These are phyloP conservation scores for Onychomys torridus DNA, from an alignment of 2,797 vertebrate species.

Conservation along the genomic window DNA sequence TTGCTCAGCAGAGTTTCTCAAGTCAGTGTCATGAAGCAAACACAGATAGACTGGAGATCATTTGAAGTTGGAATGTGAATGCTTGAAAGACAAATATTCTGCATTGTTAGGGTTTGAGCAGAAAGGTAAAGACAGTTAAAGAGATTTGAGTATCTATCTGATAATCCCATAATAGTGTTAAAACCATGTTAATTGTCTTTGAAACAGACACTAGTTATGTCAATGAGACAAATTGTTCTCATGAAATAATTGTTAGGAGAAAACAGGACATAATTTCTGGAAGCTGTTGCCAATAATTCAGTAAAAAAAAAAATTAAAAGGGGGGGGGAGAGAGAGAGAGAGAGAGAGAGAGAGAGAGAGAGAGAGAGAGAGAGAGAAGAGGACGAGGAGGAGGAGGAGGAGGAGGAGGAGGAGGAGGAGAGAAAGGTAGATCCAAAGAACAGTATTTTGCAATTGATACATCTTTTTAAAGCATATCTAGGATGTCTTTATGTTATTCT, in stretches of 20 bases:
- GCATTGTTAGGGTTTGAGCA: neutral
- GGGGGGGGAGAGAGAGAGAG: neutral
- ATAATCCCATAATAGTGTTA: neutral
- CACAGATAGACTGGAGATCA: neutral
- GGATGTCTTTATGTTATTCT: neutral
- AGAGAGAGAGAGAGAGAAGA: no score
- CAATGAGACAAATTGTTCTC: constrained; percentile 27
- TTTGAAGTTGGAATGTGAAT: neutral
- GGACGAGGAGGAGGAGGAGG: no score
- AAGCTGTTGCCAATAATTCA: constrained; percentile 38
- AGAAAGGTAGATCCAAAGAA: neutral
- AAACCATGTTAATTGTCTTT: neutral
- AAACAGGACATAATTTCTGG: neutral
- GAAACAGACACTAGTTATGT: constrained; percentile 14
- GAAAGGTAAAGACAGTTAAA: neutral
- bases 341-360: no score
- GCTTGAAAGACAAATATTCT: neutral
- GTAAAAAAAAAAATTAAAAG: neutral
- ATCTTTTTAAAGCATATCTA: neutral
- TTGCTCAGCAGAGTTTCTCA: neutral
- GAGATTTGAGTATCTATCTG: neutral
- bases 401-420: no score
- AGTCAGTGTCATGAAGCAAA: neutral
- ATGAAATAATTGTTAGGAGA: constrained; percentile 2
- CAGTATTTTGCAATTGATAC: neutral